Evolutionary conservation across 2,888 invertebrate species (phyloP).

Genomic region (Lepeophtheirus nordmannii): DNA sequence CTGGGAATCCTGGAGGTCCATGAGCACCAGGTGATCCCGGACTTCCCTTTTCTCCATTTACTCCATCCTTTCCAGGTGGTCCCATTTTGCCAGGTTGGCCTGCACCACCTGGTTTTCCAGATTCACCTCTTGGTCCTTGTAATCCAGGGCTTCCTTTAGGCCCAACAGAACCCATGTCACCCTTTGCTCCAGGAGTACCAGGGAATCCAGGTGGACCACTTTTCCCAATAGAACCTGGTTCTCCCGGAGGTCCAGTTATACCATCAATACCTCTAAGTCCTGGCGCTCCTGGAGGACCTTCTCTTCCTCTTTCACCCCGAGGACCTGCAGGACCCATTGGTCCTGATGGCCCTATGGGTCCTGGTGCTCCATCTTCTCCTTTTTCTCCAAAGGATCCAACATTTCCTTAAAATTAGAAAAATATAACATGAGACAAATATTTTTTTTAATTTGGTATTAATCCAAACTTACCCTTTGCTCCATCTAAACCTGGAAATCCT

Average conservation of each 20-base stretch:
- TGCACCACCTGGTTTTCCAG: slow-evolving; percentile 57
- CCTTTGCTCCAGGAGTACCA: slow-evolving; percentile 62
- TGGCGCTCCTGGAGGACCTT: slow-evolving; percentile 57
- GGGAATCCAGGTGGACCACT: slow-evolving; percentile 70
- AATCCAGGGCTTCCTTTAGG: slow-evolving; percentile 65
- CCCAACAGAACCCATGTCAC: slow-evolving; percentile 55
- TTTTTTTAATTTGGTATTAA: no score
- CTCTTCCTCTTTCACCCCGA: slow-evolving; percentile 66
- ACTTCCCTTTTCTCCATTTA: slow-evolving; percentile 62
- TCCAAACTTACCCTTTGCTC: slow-evolving; percentile 41
- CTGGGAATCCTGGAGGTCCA: slow-evolving; percentile 67
- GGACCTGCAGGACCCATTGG: slow-evolving; percentile 39
- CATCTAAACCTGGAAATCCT: slow-evolving; percentile 61
- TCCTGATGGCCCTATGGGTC: slow-evolving; percentile 38
- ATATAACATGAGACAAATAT: no score
- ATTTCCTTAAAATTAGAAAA: slow-evolving; percentile 42
- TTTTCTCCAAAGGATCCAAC: slow-evolving; percentile 59
- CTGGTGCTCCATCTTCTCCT: slow-evolving; percentile 49
- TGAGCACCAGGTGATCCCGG: slow-evolving; percentile 53
- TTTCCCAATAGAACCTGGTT: slow-evolving; percentile 60
- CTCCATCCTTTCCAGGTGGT: slow-evolving; percentile 59
- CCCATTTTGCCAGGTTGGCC: slow-evolving; percentile 61
- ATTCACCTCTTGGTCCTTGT: slow-evolving; percentile 55
- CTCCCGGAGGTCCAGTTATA: slow-evolving; percentile 57
- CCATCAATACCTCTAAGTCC: slow-evolving; percentile 66